Base-by-base conservation (phyloP, 1,140 invertebrate genomes). In the Drosophila suzukii region DNA sequence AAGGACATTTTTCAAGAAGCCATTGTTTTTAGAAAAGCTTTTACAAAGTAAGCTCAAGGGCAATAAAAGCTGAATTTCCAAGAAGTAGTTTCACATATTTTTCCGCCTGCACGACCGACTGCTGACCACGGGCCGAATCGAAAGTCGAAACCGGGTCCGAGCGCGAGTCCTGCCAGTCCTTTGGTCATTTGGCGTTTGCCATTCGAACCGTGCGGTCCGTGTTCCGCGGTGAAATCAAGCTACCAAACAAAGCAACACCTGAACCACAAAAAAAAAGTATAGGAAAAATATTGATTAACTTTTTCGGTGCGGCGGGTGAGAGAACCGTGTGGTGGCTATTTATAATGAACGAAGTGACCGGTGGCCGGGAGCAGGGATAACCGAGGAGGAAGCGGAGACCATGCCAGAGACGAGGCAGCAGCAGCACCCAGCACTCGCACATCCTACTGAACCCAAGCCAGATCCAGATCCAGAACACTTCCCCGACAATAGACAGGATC, bases 161-260 rank as follows among this genome's bases (percentile, higher is more conserved):
- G 32, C 17, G n/a, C 50, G 32, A 73, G 59, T 65, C 47, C 70
- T 62, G 44, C 56, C 11, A 58, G 65, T 72, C 68, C 68, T 71
- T 72, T 72, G 83, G 83, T 88, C 83, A 88, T 88, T 88, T 88
- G 84, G 79, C 76, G 61, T 88, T 88, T 63, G 83, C 83, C 84
- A 83, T 53, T 83, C 80, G 80, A 89, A 61, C 56, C 49, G 79
- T 74, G 84, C 83, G 83, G 79, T 83, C 73, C 71, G 84, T 83
- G 79, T 36, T 79, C 76, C 83, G 78, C 68, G 60, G 53, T 27
- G 34, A 47, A 53, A 36, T 38, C 43, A 38, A 72, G 32, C 47
- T 24, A 43, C 27, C 38, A 46, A 57, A 47, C 39, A 44, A 61
- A 51, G 60, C 59, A 68, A 68, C 65, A 67, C 59, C 65, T 65